A percentile compares a stretch with the other conserved stretches of the same genome.
These are phyloP conservation scores for Rapana venosa DNA, from an alignment of 2,888 invertebrate species.

Conservation along the genomic window DNA sequence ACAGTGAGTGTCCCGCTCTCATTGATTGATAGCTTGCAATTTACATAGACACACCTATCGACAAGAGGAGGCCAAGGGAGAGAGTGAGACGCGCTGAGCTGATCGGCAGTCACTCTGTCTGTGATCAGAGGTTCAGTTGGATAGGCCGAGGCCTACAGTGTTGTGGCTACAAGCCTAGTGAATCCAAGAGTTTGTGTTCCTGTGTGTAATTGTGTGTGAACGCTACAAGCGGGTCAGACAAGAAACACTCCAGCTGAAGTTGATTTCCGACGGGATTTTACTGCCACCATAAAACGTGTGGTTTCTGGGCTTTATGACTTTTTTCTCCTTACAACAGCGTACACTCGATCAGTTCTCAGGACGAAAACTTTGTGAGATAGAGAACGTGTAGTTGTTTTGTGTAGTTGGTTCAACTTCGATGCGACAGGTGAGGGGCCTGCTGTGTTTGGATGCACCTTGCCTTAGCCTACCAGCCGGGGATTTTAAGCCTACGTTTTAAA, in stretches of 20 bases:
- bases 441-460: neutral
- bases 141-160: too few relatives aligned
- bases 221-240: neutral
- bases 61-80: slow-evolving; percentile 11
- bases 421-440: neutral
- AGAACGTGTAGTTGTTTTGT: too few relatives aligned
- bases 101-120: neutral
- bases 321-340: neutral
- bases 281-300: neutral
- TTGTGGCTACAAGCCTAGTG: too few relatives aligned
- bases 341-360: too few relatives aligned
- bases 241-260: neutral
- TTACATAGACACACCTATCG: slow-evolving; percentile 46
- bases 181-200: too few relatives aligned
- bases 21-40: slow-evolving; percentile 42
- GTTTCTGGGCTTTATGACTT: neutral
- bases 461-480: neutral
- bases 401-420: neutral
- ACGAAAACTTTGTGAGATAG: too few relatives aligned
- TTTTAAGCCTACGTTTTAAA: too few relatives aligned
- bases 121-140: too few relatives aligned
- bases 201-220: slow-evolving; percentile 12
- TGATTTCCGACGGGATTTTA: slow-evolving; percentile 5
- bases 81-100: slow-evolving; percentile 20
- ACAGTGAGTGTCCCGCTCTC: neutral